These are phyloP conservation scores for Centropus bengalensis DNA, from an alignment of 2,113 vertebrate genomes.

Conservation along the genomic window DNA sequence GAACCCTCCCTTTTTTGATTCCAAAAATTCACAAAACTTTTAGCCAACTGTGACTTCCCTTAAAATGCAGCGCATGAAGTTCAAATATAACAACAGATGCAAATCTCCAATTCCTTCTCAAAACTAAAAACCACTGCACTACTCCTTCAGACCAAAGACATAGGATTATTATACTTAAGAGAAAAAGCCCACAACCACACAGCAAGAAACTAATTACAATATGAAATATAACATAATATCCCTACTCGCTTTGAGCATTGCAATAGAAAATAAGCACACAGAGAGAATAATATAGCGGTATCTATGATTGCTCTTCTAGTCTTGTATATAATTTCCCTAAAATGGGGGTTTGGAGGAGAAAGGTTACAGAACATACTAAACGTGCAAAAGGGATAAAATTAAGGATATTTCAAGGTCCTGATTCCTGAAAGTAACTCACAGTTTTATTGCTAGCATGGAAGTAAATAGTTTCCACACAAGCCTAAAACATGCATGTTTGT, in stretches of 20 bases:
- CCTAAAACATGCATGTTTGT: not conserved
- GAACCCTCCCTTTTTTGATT: not conserved
- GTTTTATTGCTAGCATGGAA: not conserved
- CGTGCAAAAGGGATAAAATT: not conserved
- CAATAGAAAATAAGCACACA: not conserved
- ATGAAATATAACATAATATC: not conserved
- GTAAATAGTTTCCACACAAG: not conserved
- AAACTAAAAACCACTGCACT: not conserved
- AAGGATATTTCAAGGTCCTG: not conserved
- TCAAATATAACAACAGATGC: not conserved
- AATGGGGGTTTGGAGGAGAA: not conserved
- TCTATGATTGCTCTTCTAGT: not conserved
- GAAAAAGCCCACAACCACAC: not conserved
- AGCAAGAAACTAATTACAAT: not conserved
- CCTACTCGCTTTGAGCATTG: not conserved
- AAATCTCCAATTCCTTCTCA: not conserved
- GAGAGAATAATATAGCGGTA: not conserved
- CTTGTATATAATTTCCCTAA: not conserved
- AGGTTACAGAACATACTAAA: not conserved
- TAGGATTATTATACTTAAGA: not conserved
- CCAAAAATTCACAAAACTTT: not conserved
- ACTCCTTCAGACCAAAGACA: not conserved
- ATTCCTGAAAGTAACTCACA: not conserved
- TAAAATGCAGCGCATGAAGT: not conserved
- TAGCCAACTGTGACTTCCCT: not conserved